Conservation (phyloP, 2,113 vertebrate species). For the Callaeas wilsoni region DNA sequence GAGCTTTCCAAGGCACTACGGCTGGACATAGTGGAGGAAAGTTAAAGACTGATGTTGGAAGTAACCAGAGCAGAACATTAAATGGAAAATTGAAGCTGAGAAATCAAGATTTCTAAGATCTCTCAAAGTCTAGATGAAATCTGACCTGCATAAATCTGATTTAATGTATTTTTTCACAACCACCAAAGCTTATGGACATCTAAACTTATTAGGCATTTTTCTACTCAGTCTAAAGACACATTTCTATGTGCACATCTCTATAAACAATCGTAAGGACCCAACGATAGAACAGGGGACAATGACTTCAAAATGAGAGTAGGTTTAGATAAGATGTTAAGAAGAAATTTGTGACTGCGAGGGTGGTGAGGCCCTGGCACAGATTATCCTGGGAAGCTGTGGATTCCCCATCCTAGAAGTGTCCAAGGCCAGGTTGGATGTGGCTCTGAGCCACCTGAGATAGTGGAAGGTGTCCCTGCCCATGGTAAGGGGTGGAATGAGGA, state of each 20-base stretch:
- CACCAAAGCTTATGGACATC: neutral
- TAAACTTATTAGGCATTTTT: neutral
- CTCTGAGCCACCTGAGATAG: neutral
- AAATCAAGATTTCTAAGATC: neutral
- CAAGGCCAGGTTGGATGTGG: neutral
- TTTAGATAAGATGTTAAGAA: neutral
- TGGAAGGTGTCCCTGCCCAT: too few species aligned
- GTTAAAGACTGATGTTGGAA: neutral
- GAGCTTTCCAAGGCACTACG: neutral
- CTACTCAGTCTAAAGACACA: neutral
- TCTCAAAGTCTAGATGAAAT: neutral
- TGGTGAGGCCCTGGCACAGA: too few species aligned
- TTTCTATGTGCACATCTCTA: neutral
- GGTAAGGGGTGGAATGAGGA: neutral
- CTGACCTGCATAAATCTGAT: neutral
- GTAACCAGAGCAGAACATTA: neutral
- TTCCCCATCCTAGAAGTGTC: neutral
- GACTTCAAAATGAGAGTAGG: neutral
- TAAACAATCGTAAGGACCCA: accelerated
- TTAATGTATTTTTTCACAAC: neutral
- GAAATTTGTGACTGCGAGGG: neutral
- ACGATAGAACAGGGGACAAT: neutral
- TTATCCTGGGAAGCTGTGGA: neutral
- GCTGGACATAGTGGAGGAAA: neutral
- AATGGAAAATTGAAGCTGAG: neutral